Conservation (phyloP, 2,113 vertebrate species). For the Neotoma lepida region DNA sequence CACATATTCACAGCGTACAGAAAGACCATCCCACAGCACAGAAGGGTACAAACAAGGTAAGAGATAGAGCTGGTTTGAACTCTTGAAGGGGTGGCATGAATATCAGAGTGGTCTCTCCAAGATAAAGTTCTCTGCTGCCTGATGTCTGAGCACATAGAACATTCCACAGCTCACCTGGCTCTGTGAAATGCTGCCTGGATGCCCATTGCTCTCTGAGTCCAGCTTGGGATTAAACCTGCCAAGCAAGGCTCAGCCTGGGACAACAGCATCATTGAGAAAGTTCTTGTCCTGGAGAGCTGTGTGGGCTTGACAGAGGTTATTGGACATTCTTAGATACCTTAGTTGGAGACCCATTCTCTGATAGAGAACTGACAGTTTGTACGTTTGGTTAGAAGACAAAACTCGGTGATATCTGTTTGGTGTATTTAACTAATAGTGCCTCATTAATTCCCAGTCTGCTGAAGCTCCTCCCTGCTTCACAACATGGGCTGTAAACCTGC, state of each 20-base stretch:
- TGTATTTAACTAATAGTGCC: rapidly evolving
- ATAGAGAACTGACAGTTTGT: rapidly evolving
- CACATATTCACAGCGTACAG: no score
- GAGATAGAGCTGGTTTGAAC: rapidly evolving
- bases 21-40: no score
- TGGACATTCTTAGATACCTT: neutral
- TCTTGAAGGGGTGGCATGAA: no score
- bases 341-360: no score
- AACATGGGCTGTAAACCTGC: neutral
- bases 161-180: neutral
- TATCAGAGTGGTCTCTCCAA: neutral
- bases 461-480: rapidly evolving
- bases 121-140: neutral
- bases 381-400: neutral
- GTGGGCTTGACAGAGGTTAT: neutral
- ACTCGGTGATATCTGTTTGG: neutral
- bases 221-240: neutral
- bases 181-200: neutral
- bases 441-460: rapidly evolving
- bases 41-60: neutral
- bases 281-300: neutral
- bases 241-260: rapidly evolving
- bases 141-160: neutral
- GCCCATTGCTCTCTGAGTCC: neutral
- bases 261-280: neutral